phyloP scores from a whole-genome alignment of 1,140 invertebrate species.

The Drosophila yakuba region DNA sequence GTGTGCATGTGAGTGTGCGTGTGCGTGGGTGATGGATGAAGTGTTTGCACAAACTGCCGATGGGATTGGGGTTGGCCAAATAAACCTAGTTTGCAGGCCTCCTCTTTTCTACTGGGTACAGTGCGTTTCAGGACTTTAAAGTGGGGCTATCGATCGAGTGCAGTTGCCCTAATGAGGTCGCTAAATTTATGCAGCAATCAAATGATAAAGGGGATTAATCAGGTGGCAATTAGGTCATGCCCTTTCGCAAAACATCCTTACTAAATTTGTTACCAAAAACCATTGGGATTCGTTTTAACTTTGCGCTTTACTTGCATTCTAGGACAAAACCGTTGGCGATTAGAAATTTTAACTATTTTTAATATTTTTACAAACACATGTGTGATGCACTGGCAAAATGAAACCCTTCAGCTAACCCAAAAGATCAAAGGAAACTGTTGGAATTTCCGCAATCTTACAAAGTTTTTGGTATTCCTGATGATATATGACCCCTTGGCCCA shows the following conservation, averaged over 20 bases:
- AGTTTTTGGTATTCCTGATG: conserved; percentile 1
- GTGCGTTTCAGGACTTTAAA: conserved; percentile 27
- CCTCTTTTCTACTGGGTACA: background rate
- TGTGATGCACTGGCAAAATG: no score
- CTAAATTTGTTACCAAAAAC: no score
- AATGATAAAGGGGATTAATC: conserved; percentile 1
- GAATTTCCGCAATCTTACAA: conserved; percentile 14
- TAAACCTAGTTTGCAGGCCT: conserved; percentile 15
- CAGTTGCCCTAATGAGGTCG: conserved; percentile 11
- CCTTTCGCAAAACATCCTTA: background rate
- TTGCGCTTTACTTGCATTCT: no score
- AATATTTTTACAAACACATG: no score
- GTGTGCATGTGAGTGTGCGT: background rate
- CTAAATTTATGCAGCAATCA: conserved; percentile 16
- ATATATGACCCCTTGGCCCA: conserved; percentile 4
- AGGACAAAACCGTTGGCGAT: no score
- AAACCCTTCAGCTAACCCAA: background rate
- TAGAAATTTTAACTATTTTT: no score
- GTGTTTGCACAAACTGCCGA: conserved; percentile 28
- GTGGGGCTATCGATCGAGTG: conserved; percentile 9
- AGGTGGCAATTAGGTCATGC: background rate
- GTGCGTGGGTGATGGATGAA: conserved; percentile 33
- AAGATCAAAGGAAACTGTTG: conserved; percentile 14
- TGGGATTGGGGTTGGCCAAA: conserved; percentile 25
- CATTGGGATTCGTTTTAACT: no score